phyloP scores from a whole-genome alignment of 2,888 invertebrate genomes.

The Epirrhoe tristata region DNA sequence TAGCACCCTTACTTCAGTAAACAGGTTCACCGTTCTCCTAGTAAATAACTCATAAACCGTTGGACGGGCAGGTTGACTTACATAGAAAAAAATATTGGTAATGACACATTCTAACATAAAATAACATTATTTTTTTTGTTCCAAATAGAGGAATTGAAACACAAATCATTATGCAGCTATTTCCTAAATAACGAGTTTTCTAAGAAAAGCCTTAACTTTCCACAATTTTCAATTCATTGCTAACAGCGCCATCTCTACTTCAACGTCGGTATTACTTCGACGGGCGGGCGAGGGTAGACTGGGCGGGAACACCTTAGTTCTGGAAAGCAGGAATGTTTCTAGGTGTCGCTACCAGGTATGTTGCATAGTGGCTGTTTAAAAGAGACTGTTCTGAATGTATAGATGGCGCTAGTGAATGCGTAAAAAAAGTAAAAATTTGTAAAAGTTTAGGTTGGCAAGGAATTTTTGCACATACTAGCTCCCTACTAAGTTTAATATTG shows the following conservation, averaged over 20 bases:
- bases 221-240: conserved; percentile 19
- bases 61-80: too few species aligned
- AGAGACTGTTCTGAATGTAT: conserved; percentile 38
- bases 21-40: too few species aligned
- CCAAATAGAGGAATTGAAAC: too few species aligned
- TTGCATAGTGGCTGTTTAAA: conserved; percentile 34
- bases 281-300: conserved; percentile 39
- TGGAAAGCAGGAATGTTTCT: conserved; percentile 37
- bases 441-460: too few species aligned
- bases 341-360: conserved; percentile 57
- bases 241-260: conserved; percentile 55
- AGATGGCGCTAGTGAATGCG: conserved; percentile 54
- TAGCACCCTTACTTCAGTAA: too few species aligned
- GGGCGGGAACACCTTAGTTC: conserved; percentile 31
- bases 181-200: not conserved
- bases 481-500: too few species aligned
- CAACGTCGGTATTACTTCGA: conserved; percentile 23
- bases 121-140: too few species aligned
- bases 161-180: too few species aligned
- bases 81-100: too few species aligned
- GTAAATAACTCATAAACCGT: too few species aligned
- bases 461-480: too few species aligned
- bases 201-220: not conserved
- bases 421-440: conserved; percentile 8
- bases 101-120: too few species aligned